Base-by-base conservation (phyloP, 37 sponge, comb jelly and placozoan species). In the Eunapius fragilis region DNA sequence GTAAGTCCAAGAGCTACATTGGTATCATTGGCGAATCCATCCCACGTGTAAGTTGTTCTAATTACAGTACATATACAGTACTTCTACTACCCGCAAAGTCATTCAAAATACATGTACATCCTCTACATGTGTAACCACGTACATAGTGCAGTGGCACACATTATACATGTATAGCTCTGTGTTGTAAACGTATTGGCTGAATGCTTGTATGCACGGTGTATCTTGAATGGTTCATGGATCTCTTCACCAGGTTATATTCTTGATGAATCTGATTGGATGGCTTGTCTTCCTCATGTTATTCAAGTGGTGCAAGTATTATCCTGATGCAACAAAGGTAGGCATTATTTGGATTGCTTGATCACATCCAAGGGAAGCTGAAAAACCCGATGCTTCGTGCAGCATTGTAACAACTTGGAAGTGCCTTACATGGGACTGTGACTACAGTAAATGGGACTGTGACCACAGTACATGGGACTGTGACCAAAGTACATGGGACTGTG, bases 191-290 rank as follows among this genome's bases (percentile, higher is more conserved):
- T 41, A 41, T 41, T 41, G 41, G 6, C 6, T 3, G 6, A 9
- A 19, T 58, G 19, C 58, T 58, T 58, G 14, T 19, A 58, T 58
- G 17, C 14, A n/a, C n/a, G n/a, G 58, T 3, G 48, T 34, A 23
- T 11, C 12, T 73, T 33, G 37, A 48, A 9, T 38, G 24, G 71
- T 26, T 9, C 71, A 31, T 38, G 34, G 68, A 3, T 87, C 76
- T 32, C 17, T 78, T 24, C 85, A 77, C 22, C 90, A 99, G 87
- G 32, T 99, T 74, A 37, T 99, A 30, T 99, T 99, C 79, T 86
- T 99, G 80, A 25, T 89, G 76, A 83, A 81, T 31, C 58, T 99
- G 31, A 96, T 99, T 86, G 99, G 99, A 22, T 99, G 94, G 76
- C 80, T 99, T 85, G 90, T 93, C 35, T 79, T 97, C 81, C 85